Conservation (phyloP, 2,113 vertebrate genomes). For the Campylomormyrus tamandua region DNA sequence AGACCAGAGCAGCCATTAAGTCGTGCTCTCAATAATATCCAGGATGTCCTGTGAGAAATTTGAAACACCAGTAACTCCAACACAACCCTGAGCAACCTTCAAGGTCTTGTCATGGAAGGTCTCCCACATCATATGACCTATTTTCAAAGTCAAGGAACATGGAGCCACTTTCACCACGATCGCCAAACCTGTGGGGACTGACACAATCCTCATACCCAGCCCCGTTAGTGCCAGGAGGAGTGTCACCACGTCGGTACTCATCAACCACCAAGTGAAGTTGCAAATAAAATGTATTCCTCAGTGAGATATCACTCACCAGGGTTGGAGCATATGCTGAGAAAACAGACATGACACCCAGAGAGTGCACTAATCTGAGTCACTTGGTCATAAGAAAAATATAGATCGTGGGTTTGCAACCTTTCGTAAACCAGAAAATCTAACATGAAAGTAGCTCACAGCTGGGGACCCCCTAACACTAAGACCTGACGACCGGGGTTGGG, state of each 20-base stretch:
- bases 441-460: neutral
- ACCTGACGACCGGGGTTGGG: neutral
- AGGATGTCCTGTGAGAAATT: neutral
- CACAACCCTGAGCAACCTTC: neutral
- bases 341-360: neutral
- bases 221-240: neutral
- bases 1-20: neutral
- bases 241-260: neutral
- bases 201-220: neutral
- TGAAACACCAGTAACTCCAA: neutral
- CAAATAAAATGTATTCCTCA: neutral
- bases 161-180: neutral
- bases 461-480: neutral
- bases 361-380: neutral
- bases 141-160: neutral
- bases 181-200: neutral
- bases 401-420: neutral
- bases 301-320: neutral
- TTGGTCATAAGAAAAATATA: neutral
- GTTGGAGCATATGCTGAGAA: neutral
- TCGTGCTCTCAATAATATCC: neutral
- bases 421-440: neutral
- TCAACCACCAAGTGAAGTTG: neutral
- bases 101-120: neutral
- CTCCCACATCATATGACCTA: no score